Evolutionary conservation across 92 coral and sea anemone genomes (phyloP), one percentile per base, ranked within the genome.

Genomic region (Virgularia gustaviana): DNA sequence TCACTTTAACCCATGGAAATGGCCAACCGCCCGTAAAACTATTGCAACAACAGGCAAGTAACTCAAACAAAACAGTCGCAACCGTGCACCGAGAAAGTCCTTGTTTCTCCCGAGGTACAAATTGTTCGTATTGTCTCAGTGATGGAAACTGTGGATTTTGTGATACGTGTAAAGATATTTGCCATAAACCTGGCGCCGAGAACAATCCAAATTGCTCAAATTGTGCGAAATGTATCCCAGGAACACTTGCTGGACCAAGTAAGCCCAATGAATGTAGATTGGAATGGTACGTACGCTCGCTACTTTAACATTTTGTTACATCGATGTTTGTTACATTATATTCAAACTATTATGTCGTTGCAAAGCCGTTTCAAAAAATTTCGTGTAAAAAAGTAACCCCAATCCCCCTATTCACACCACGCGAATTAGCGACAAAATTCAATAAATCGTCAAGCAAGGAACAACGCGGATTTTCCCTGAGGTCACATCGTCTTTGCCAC

Each of bases 141-240:
- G 98, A 92, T 61, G 96, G 98, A 23, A 92, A 89, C 53, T 92
- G 98, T 72, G 98, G 98, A 24, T 92, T 92, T 71, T 92, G 98
- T 71, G 98, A 92, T 81, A 79, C 81, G 28, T 92, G 98, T 65
- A 96, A 96, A 3, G 98, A 92, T 77, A 86, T 89, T 11, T 92
- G 98, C 51, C 98, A 92, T 62, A 90, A 82, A 42, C 85, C 94
- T 2, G 94, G 88, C 23, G 96, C 96, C 18, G 88, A 81, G 11
- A 89, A 90, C 57, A 81, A 85, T 52, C 80, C 88, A 36, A 92
- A 89, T 83, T 92, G 98, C 63, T 86, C 94, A 20, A 89, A 89
- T 78, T 92, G 98, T 67, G 98, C 98, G 16, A 81, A 89, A 0
- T 92, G 98, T 68, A 79, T 92, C 19, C 96, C 98, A n/a, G 98